phyloP scores from a whole-genome alignment of 2,113 vertebrate genomes.

The Chunga burmeisteri region DNA sequence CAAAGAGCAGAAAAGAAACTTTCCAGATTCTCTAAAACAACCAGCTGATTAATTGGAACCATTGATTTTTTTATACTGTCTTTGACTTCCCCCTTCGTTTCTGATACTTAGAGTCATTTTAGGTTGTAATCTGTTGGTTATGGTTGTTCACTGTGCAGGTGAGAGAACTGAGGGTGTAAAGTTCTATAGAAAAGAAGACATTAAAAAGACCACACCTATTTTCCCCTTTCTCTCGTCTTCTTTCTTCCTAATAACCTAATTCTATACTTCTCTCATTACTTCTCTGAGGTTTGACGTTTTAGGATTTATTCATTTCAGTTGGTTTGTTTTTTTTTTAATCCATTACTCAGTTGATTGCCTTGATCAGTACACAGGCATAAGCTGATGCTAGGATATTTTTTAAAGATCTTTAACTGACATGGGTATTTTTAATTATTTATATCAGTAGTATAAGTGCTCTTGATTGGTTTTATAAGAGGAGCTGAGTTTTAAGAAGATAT shows the following conservation, averaged over 20 bases:
- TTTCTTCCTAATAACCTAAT: not conserved
- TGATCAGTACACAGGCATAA: not conserved
- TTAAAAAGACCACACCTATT: not conserved
- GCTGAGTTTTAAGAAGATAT: not conserved
- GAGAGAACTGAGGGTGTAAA: not conserved
- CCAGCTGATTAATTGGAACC: not conserved
- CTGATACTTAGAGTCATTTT: not conserved
- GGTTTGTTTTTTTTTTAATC: not conserved
- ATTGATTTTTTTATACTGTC: not conserved
- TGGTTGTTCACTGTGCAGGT: not conserved
- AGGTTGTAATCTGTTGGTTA: not conserved
- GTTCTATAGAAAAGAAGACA: not conserved
- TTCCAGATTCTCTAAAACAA: not conserved
- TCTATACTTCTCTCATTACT: not conserved
- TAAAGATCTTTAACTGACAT: not conserved
- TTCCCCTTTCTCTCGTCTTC: not conserved
- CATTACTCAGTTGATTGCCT: not conserved
- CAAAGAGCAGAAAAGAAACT: not conserved
- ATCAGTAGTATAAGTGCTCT: not conserved
- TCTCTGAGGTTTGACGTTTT: not conserved
- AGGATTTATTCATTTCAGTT: not conserved
- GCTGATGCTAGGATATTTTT: not conserved
- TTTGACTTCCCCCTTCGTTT: not conserved
- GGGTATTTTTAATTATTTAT: not conserved
- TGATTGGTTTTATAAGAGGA: not conserved